phyloP scores from a whole-genome alignment of 2,113 vertebrate genomes.

The Anthoscopus minutus region DNA sequence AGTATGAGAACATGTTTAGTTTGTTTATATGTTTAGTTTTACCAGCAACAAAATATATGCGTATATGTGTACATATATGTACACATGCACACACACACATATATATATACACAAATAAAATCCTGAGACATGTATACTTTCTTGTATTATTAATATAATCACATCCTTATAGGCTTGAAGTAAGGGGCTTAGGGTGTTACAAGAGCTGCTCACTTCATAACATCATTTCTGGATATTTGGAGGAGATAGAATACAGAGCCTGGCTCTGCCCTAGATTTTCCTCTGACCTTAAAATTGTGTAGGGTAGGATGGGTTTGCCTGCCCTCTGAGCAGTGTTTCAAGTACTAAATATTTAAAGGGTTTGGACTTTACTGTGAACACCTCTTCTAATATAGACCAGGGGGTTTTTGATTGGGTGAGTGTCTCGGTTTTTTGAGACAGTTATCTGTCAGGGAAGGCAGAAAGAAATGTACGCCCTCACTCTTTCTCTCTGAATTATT shows the following conservation, averaged over 20 bases:
- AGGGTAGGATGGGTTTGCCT: neutral
- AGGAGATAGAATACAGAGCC: neutral
- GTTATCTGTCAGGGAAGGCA: too few species aligned
- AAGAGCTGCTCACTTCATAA: neutral
- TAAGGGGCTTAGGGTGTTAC: neutral
- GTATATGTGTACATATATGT: fast-evolving
- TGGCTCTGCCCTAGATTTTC: neutral
- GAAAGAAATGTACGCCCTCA: too few species aligned
- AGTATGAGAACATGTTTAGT: neutral
- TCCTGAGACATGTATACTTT: neutral
- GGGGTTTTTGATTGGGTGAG: neutral
- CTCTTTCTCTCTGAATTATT: too few species aligned
- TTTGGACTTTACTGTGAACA: neutral
- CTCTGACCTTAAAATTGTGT: neutral
- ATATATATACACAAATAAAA: neutral
- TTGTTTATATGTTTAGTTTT: neutral
- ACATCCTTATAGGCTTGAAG: neutral
- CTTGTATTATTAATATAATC: neutral
- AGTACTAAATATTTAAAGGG: neutral
- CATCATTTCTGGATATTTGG: neutral
- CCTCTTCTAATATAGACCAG: neutral
- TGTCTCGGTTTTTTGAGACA: too few species aligned
- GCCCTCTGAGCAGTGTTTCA: neutral
- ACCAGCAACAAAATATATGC: neutral
- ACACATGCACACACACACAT: neutral